phyloP scores from a whole-genome alignment of 2,113 vertebrate genomes.

The Sialia sialis region DNA sequence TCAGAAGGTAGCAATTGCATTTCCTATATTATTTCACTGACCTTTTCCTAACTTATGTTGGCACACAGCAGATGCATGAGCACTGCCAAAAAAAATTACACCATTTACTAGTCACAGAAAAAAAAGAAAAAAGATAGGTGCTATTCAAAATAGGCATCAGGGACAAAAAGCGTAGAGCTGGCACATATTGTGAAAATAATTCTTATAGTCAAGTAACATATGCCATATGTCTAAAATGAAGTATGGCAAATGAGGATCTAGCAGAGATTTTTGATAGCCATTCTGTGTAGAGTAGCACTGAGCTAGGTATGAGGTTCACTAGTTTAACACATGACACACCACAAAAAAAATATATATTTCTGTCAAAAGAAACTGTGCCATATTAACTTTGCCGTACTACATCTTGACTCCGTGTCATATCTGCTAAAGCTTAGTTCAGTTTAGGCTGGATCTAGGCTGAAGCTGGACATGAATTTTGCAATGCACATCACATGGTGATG shows the following conservation, averaged over 20 bases:
- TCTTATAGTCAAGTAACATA: not conserved
- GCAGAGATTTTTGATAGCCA: not conserved
- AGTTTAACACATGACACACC: accelerated
- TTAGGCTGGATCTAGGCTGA: not conserved
- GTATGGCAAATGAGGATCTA: not conserved
- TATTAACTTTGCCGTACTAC: not conserved
- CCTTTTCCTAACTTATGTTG: not conserved
- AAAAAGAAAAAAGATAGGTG: not conserved
- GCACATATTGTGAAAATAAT: not conserved
- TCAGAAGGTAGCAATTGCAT: not conserved
- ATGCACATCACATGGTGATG: not conserved
- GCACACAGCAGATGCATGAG: not conserved
- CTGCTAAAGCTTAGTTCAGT: not conserved
- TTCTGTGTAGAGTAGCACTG: not conserved
- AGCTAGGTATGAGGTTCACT: not conserved
- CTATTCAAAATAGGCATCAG: not conserved
- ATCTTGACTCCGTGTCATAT: not conserved
- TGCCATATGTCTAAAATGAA: not conserved
- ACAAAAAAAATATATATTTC: not conserved
- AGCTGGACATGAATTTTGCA: not conserved
- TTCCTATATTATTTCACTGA: constrained; percentile 14
- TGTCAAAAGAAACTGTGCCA: not conserved
- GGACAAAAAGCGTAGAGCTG: not conserved
- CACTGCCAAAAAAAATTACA: not conserved
- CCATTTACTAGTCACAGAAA: not conserved